A percentile compares a stretch with the other conserved stretches of the same genome.
phyloP scores from a whole-genome alignment of 2,888 invertebrate species.

The Amitus sp. region DNA sequence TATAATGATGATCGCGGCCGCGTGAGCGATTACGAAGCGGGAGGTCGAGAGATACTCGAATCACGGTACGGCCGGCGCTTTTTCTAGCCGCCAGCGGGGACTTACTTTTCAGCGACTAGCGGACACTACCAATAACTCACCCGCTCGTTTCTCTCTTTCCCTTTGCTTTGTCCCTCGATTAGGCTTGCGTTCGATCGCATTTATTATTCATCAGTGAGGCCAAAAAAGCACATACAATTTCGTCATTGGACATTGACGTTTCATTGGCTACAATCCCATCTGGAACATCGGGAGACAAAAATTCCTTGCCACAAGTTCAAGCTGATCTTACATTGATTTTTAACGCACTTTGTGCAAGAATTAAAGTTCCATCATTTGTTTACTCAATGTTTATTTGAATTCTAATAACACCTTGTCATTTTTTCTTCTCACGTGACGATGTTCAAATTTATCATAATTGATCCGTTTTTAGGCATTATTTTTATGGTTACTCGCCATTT shows the following conservation, averaged over 20 bases:
- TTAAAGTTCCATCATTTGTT: no score
- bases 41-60: conserved; percentile 32
- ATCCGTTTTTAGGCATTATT: no score
- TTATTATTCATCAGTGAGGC: not conserved
- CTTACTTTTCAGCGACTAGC: conserved; percentile 9
- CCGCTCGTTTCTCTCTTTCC: conserved; percentile 7
- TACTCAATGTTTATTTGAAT: no score
- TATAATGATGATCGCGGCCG: conserved; percentile 15
- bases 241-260: conserved; percentile 3
- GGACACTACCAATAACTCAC: conserved; percentile 37
- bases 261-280: no score
- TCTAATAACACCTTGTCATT: no score
- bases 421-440: no score
- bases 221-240: not conserved
- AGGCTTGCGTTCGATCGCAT: conserved; percentile 3
- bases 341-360: no score
- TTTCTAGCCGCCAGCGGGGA: conserved; percentile 10
- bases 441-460: no score
- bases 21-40: conserved; percentile 32
- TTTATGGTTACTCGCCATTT: no score
- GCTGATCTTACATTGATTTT: no score
- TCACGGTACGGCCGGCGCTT: conserved; percentile 22
- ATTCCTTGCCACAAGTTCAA: no score
- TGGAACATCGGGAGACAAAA: not conserved
- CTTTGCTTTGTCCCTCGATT: conserved; percentile 15